Base-by-base conservation (phyloP, 2,113 vertebrate genomes). In the Vulpes ferrilata region DNA sequence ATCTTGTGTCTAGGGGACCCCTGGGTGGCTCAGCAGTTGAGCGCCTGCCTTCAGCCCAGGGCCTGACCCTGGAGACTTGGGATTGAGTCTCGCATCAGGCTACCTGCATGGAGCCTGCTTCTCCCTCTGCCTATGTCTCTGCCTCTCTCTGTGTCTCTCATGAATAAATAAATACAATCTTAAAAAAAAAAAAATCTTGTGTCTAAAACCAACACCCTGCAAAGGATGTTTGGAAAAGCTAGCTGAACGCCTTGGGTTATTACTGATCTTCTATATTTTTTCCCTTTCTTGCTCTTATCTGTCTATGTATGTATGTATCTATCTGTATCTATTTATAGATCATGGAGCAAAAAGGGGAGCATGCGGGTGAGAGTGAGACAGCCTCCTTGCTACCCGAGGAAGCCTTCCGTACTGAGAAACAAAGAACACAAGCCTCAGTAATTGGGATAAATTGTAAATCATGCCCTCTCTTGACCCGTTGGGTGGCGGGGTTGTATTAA, bases 391-490 rank as follows among this genome's bases (percentile, higher is more conserved):
- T 38, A 38, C 71, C 60, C 73, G 60, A 89, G 65, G 79, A 55
- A 89, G 30, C 1, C 27, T 90, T 94, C 81, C 22, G 4, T 69
- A 65, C n/a, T 69, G 65, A 62, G 35, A 78, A 93, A 85, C 22
- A 65, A 78, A 93, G 23, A 15, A n/a, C 69, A 82, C 62, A 32
- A 17, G 13, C 38, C 62, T 48, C 25, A 22, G 53, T 79, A 48
- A 89, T 65, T 93, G 94, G 65, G 6, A 51, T 59, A 76, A 89
- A 82, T 38, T 76, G 32, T 81, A 83, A 97, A 93, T 85, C 20
- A 32, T 80, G 43, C 48, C 0, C 0, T 83, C 11, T 94, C 20
- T 62, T 0, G 3, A 30, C 69, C 55, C 9, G 2, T 4, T 78
- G 90, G 53, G 43, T 64, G 55, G 10, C 53, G 16, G 55, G 53